Evolutionary conservation across 2,888 invertebrate genomes (phyloP).

Genomic region (Mythimna lalbum): DNA sequence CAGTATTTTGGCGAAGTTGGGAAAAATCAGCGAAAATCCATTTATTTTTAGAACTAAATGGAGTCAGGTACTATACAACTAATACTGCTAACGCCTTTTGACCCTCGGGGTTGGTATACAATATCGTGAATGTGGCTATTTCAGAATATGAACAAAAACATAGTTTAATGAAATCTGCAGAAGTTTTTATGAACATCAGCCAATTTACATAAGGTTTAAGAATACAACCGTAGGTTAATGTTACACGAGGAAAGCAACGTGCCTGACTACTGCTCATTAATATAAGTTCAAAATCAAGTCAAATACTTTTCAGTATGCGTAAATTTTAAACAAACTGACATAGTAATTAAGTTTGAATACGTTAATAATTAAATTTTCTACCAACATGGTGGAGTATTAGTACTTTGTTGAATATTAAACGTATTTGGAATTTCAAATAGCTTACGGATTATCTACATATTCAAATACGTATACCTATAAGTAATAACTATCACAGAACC

Average conservation of each 20-base stretch:
- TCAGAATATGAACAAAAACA: not conserved
- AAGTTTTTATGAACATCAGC: not conserved
- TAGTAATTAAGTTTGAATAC: slow-evolving; percentile 27
- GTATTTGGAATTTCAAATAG: slow-evolving; percentile 40
- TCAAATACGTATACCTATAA: slow-evolving; percentile 2
- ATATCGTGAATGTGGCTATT: slow-evolving; percentile 1
- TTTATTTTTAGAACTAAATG: not conserved
- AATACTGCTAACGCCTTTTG: not conserved
- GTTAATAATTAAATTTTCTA: slow-evolving; percentile 27
- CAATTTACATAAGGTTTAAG: not conserved
- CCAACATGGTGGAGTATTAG: slow-evolving; percentile 3
- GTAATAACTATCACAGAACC: slow-evolving; percentile 4
- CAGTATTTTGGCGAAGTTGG: not conserved
- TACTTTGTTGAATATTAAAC: slow-evolving; percentile 35
- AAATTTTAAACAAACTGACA: slow-evolving; percentile 22
- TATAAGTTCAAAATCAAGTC: slow-evolving; percentile 5
- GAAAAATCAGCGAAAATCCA: not conserved
- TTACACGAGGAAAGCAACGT: not conserved
- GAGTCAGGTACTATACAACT: not conserved
- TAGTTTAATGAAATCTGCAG: not conserved
- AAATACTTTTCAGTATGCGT: slow-evolving; percentile 39
- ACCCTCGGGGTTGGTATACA: not conserved
- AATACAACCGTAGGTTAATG: not conserved
- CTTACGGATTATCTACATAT: slow-evolving; percentile 23
- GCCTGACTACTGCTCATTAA: slow-evolving; percentile 1